Base-by-base conservation (phyloP, 2,113 vertebrate genomes). In the Phoxinus phoxinus region DNA sequence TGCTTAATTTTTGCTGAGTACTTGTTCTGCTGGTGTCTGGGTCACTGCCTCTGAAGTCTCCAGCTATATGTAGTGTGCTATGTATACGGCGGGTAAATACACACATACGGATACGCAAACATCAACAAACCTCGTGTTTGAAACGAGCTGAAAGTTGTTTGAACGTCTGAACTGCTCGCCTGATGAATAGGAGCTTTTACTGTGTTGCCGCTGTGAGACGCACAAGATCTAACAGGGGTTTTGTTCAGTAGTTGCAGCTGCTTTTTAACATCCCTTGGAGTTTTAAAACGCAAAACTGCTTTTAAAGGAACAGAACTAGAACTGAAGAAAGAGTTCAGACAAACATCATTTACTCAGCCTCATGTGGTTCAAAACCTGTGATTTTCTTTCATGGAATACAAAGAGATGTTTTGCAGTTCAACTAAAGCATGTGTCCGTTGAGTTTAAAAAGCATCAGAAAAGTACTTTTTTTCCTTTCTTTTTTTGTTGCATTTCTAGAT, bases 181-280 rank as follows among this genome's bases (percentile, higher is more conserved):
- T 48, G 61, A 48, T 81, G 25, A 67, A 61, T 46, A 81, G 61
- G 35, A 48, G 61, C 59, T 67, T 48, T 48, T 6, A 67, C 46
- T 53, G 25, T 21, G 25, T 30, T 48, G 32, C 46, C 6, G 46
- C 37, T 32, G 37, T 44, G 63, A 81, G 35, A 27, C 1, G 12
- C 77, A 44, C 21, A 79, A 79, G 59, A 65, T 65, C 73, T 76
- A 30, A 53, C 41, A 48, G 15, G 9, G 41, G 32, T 81, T 81
- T 30, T 30, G 58, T 81, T 21, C 25, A 81, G 48, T 41, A 81
- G 48, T 41, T 67, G 9, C 13, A 17, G 13, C 23, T 3, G 6
- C 46, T 53, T 53, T 46, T 76, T 21, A 76, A 17, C 41, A 76
- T 27, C 15, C 73, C 46, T 73, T 41, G 0, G 37, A 15, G 37